phyloP scores from a whole-genome alignment of 2,113 vertebrate species.

The Anser brachyrhynchus region DNA sequence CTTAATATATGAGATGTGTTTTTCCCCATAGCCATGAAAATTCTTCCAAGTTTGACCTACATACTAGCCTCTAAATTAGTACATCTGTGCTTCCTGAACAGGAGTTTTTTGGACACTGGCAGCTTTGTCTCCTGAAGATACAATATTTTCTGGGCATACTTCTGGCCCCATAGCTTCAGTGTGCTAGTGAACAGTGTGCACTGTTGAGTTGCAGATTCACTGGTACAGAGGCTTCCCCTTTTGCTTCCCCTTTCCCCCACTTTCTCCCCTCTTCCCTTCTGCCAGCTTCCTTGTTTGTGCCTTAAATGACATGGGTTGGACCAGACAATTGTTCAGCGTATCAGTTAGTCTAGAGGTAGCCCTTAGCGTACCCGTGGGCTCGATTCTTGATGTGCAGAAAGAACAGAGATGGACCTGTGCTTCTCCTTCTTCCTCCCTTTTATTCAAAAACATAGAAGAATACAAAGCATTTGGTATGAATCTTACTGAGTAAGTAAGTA shows the following conservation, averaged over 20 bases:
- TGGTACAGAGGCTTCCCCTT: background rate
- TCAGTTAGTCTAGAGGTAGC: background rate
- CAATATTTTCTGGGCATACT: background rate
- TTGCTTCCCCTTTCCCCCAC: rapidly evolving
- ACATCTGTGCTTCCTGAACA: background rate
- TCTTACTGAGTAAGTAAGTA: background rate
- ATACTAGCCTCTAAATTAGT: background rate
- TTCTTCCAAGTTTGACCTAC: background rate
- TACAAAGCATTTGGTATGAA: background rate
- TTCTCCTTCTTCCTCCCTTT: background rate
- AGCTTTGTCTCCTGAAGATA: background rate
- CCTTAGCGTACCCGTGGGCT: background rate
- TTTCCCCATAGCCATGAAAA: background rate
- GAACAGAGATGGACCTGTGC: background rate
- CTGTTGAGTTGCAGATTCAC: background rate
- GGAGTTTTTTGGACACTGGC: background rate
- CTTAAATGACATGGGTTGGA: background rate
- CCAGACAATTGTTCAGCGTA: background rate
- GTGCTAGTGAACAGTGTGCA: background rate
- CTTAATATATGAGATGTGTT: background rate
- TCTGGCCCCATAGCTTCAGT: background rate
- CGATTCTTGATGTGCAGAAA: background rate
- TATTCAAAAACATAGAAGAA: background rate
- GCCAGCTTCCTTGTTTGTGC: background rate
- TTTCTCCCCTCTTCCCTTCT: background rate